Percentiles rank a stretch among this genome's conserved stretches.
phyloP scores from a whole-genome alignment of 2,113 vertebrate species.

The Podarcis muralis region DNA sequence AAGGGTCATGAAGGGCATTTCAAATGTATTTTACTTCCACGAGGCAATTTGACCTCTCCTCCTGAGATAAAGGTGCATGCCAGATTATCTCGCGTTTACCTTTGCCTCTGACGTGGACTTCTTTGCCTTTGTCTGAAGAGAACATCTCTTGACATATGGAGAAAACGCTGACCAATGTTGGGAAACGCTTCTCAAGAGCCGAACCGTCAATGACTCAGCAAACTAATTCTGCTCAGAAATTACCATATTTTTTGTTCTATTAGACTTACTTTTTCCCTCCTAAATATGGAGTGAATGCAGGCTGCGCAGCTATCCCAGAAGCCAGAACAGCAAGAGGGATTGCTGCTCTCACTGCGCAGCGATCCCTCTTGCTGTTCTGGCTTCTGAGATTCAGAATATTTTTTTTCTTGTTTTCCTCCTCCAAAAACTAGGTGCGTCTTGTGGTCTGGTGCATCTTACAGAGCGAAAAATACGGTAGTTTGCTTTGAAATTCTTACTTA shows the following conservation, averaged over 20 bases:
- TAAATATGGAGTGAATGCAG: too few species aligned
- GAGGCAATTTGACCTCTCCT: slow-evolving; percentile 23
- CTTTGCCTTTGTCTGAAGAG: slow-evolving; percentile 55
- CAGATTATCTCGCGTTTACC: slow-evolving; percentile 46
- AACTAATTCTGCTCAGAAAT: slow-evolving; percentile 28
- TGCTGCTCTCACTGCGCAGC: too few species aligned
- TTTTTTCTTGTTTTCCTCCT: too few species aligned
- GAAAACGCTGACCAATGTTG: slow-evolving; percentile 42
- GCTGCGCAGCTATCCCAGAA: too few species aligned
- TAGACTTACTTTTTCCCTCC: too few species aligned
- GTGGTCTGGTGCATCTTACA: too few species aligned
- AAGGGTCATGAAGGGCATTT: rapidly evolving
- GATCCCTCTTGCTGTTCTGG: too few species aligned
- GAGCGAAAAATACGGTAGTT: background rate
- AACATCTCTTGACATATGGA: slow-evolving; percentile 45
- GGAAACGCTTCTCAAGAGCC: slow-evolving; percentile 30
- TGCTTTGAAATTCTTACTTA: slow-evolving; percentile 14
- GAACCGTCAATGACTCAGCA: slow-evolving; percentile 29
- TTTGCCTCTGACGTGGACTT: slow-evolving; percentile 22
- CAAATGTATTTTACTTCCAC: background rate
- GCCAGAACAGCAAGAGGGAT: too few species aligned
- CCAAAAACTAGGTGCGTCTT: too few species aligned
- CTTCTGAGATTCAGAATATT: too few species aligned
- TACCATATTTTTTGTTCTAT: too few species aligned
- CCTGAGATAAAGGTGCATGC: slow-evolving; percentile 17